These are phyloP conservation scores for Micrasema longulum DNA, from an alignment of 1,140 invertebrate species.

Conservation along the genomic window DNA sequence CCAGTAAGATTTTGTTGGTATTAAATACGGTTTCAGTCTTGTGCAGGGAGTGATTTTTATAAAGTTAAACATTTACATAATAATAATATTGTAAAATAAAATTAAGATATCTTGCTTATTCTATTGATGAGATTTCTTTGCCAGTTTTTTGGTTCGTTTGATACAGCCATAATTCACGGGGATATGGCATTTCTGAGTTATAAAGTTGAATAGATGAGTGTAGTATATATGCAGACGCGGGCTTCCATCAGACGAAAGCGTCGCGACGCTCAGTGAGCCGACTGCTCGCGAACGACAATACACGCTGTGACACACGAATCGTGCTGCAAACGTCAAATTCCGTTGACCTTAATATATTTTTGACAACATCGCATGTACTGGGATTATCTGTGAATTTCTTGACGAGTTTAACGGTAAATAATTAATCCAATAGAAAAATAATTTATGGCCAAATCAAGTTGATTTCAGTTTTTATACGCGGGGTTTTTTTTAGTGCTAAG, in stretches of 20 bases:
- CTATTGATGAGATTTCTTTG: too few species aligned
- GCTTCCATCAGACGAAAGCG: slow-evolving; percentile 15
- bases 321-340: slow-evolving; percentile 23
- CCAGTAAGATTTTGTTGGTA: too few species aligned
- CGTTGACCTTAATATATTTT: slow-evolving; percentile 13
- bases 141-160: neutral
- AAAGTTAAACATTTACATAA: too few species aligned
- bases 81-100: too few species aligned
- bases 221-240: slow-evolving; percentile 9
- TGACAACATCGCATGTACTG: slow-evolving; percentile 7
- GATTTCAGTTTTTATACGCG: neutral
- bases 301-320: slow-evolving; percentile 7
- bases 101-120: too few species aligned
- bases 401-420: slow-evolving; percentile 16
- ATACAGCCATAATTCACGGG: too few species aligned
- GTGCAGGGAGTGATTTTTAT: too few species aligned
- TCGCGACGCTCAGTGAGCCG: slow-evolving; percentile 24
- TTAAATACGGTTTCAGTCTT: too few species aligned
- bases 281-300: slow-evolving; percentile 26
- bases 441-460: neutral
- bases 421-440: neutral
- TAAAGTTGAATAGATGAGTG: too few species aligned
- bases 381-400: slow-evolving; percentile 8
- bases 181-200: too few species aligned
- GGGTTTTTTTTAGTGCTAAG: neutral